Conservation (phyloP, 2,888 invertebrate genomes). For the Diplazon laetatorius region DNA sequence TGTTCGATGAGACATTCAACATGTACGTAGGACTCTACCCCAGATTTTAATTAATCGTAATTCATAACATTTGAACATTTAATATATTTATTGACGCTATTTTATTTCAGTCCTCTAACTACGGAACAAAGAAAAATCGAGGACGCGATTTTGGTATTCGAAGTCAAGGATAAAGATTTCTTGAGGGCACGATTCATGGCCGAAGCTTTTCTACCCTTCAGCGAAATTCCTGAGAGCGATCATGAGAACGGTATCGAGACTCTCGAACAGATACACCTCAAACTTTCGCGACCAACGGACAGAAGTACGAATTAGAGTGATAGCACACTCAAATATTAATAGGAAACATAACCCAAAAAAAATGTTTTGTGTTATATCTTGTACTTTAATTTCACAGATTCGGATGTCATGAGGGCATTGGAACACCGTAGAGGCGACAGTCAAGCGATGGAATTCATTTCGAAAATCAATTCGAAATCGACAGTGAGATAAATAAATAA, state of each 20-base stretch:
- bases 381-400: constrained; percentile 83
- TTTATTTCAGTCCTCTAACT: constrained; percentile 86
- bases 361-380: neutral
- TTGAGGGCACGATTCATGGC: constrained; percentile 97
- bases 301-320: constrained; percentile 84
- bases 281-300: constrained; percentile 87
- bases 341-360: too few species aligned
- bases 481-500: constrained; percentile 54
- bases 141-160: constrained; percentile 92
- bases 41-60: too few species aligned
- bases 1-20: constrained; percentile 97
- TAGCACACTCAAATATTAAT: too few species aligned
- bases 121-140: constrained; percentile 88
- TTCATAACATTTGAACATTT: too few species aligned
- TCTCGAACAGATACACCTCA: constrained; percentile 89
- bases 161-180: constrained; percentile 98
- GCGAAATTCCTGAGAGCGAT: constrained; percentile 87
- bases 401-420: constrained; percentile 89
- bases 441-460: constrained; percentile 94
- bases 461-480: constrained; percentile 88
- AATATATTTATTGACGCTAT: too few species aligned
- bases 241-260: constrained; percentile 84
- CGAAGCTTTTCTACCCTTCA: constrained; percentile 94
- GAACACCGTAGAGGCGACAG: constrained; percentile 94
- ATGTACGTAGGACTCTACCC: constrained; percentile 87